These are phyloP conservation scores for Pangasius mekongensis DNA, from an alignment of 2,797 vertebrate genomes.

Conservation along the genomic window DNA sequence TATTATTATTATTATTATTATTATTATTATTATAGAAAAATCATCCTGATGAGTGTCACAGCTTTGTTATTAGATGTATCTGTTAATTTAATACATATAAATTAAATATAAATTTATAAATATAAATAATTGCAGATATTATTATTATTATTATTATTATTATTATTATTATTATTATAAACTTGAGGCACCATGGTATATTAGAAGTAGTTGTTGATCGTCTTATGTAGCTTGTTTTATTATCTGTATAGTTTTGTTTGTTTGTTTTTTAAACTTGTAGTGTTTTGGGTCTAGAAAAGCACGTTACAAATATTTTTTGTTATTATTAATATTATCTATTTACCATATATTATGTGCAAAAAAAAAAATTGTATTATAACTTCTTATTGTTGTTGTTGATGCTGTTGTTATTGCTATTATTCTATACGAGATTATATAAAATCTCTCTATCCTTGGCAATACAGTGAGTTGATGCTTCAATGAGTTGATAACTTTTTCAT, in stretches of 20 bases:
- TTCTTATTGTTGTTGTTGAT: neutral
- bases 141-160: neutral
- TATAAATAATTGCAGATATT: neutral
- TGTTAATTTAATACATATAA: neutral
- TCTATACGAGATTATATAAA: neutral
- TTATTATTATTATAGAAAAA: neutral
- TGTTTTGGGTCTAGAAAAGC: neutral
- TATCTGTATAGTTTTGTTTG: neutral
- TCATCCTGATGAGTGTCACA: neutral
- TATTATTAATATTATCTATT: neutral
- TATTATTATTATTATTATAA: slow-evolving; percentile 1
- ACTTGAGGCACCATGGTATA: neutral
- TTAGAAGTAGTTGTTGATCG: neutral
- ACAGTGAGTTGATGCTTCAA: neutral
- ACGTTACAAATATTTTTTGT: neutral
- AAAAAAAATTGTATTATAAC: too few species aligned
- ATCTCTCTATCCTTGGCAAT: neutral
- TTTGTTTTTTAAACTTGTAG: neutral
- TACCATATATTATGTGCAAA: neutral
- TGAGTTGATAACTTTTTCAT: neutral
- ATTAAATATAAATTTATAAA: neutral
- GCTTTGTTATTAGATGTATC: neutral
- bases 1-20: neutral
- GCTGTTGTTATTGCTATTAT: neutral
- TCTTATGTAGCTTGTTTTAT: neutral